A percentile compares a stretch with the other conserved stretches of the same genome.
Conservation (phyloP, 2,888 invertebrate species). For the Parnassius mnemosyne region DNA sequence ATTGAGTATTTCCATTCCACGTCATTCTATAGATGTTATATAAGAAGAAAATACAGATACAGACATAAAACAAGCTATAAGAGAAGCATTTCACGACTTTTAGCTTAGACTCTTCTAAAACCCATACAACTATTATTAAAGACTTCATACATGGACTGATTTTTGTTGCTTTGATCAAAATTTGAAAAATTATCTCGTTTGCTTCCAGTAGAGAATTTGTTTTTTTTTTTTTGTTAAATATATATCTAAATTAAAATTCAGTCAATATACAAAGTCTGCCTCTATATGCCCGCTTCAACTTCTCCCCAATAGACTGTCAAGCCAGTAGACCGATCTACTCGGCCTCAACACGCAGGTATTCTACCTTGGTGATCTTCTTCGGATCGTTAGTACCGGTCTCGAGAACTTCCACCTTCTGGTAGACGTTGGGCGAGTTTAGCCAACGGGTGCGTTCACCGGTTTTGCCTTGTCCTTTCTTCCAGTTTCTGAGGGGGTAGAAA, state of each 20-base stretch:
- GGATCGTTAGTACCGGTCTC: conserved; percentile 99
- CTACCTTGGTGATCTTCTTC: conserved; percentile 99
- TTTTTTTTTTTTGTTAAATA: too few species aligned
- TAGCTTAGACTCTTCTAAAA: not conserved
- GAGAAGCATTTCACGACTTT: not conserved
- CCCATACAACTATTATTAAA: not conserved
- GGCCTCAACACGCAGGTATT: conserved; percentile 83
- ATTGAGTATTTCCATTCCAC: not conserved
- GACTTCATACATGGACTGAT: not conserved
- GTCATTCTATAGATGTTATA: not conserved
- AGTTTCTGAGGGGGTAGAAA: conserved; percentile 81
- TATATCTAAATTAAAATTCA: not conserved
- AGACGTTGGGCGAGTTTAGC: conserved; percentile 99
- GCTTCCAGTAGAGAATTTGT: too few species aligned
- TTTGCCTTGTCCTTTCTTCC: conserved; percentile 93
- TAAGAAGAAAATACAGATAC: not conserved
- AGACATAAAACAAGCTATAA: not conserved
- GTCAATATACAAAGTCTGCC: conserved; percentile 6
- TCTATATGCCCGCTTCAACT: not conserved
- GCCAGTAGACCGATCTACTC: conserved; percentile 49
- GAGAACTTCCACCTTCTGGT: conserved; percentile 98
- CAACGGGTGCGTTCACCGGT: conserved; percentile 97
- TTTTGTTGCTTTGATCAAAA: not conserved
- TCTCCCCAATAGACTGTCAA: not conserved
- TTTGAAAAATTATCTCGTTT: too few species aligned